A percentile compares a stretch with the other conserved stretches of the same genome.
Evolutionary conservation across 1,140 invertebrate species (phyloP).

Genomic region (Monomorium pharaonis): DNA sequence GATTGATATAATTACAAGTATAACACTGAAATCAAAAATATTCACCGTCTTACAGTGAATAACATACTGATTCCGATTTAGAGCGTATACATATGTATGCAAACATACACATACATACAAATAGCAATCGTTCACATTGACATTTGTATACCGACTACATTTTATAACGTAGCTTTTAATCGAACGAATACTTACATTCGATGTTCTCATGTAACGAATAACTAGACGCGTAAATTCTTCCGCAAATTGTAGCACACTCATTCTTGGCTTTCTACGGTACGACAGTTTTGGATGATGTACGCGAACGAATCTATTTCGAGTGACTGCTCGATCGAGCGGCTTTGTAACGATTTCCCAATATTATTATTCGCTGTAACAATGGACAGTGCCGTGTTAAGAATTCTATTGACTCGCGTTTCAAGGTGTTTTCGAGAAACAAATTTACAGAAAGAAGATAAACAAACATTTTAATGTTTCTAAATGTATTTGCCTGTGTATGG

Average conservation of each 20-base stretch:
- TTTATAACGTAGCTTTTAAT: not conserved
- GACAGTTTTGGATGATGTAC: not conserved
- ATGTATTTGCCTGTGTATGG: no score
- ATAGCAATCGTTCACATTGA: not conserved
- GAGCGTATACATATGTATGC: not conserved
- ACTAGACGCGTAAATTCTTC: slow-evolving; percentile 37
- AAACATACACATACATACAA: not conserved
- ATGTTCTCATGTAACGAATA: not conserved
- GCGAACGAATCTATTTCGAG: not conserved
- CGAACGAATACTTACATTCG: slow-evolving; percentile 26
- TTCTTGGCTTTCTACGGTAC: not conserved
- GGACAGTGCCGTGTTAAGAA: not conserved
- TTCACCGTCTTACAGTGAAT: no score
- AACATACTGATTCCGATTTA: no score
- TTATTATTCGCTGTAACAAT: slow-evolving; percentile 1
- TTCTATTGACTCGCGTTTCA: not conserved
- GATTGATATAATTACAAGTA: no score
- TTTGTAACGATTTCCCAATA: not conserved
- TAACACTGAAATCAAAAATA: no score
- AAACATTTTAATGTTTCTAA: slow-evolving; percentile 4
- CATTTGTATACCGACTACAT: not conserved
- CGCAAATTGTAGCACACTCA: slow-evolving; percentile 5
- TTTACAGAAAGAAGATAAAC: not conserved
- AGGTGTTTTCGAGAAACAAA: not conserved
- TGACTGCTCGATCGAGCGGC: slow-evolving; percentile 2